These are phyloP conservation scores for Cheilosia scutellata DNA, from an alignment of 2,888 invertebrate species.

Conservation along the genomic window DNA sequence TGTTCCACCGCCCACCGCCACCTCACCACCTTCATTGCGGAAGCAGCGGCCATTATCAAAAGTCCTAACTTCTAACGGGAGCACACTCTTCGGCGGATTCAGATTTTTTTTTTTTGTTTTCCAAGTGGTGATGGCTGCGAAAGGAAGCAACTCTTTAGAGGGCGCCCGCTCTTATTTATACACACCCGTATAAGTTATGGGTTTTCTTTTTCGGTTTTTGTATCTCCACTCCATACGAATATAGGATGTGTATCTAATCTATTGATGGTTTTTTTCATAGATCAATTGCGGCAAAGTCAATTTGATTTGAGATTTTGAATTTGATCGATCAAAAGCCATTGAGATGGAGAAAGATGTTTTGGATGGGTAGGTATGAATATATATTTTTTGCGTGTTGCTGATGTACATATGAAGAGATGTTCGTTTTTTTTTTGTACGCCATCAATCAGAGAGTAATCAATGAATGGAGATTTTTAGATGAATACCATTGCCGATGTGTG, in stretches of 20 bases:
- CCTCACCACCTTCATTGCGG: constrained; percentile 15
- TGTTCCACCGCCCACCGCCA: constrained; percentile 8
- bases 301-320: constrained; percentile 58
- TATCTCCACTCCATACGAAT: background rate
- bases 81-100: constrained; percentile 32
- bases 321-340: constrained; percentile 59
- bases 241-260: constrained; percentile 26
- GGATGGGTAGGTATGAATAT: constrained; percentile 9
- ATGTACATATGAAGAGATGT: constrained; percentile 18
- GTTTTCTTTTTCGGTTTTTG: constrained; percentile 33
- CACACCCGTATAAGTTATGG: constrained; percentile 59
- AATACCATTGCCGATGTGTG: constrained; percentile 1
- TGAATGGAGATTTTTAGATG: constrained; percentile 16
- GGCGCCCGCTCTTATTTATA: constrained; percentile 57
- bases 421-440: constrained; percentile 11
- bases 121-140: constrained; percentile 32
- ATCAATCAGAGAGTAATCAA: constrained; percentile 38
- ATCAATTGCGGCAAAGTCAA: constrained; percentile 49
- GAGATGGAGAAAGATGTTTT: constrained; percentile 31
- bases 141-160: constrained; percentile 36
- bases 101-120: constrained; percentile 19
- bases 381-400: constrained; percentile 11
- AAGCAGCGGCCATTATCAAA: constrained; percentile 47
- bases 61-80: constrained; percentile 31
- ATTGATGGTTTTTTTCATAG: constrained; percentile 24